A percentile compares a stretch with the other conserved stretches of the same genome.
These are phyloP conservation scores for Ophonus ardosiacus DNA, from an alignment of 2,888 invertebrate species.

Conservation along the genomic window DNA sequence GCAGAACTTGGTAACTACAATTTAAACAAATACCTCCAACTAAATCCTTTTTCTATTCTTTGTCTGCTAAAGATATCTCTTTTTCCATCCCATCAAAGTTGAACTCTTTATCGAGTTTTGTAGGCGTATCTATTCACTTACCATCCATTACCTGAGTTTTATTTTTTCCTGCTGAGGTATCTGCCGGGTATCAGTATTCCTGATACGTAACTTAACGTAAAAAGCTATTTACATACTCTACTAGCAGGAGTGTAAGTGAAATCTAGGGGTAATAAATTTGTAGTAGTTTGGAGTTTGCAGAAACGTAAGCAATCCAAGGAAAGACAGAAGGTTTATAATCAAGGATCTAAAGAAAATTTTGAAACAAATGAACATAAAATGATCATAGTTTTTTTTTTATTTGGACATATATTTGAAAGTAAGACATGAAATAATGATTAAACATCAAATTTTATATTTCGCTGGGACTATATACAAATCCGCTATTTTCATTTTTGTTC, in stretches of 20 bases:
- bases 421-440: too few relatives aligned
- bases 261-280: background rate
- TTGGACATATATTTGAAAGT: too few relatives aligned
- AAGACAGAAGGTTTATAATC: background rate
- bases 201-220: background rate
- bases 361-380: too few relatives aligned
- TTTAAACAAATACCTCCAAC: background rate
- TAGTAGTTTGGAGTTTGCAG: background rate
- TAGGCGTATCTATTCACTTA: background rate
- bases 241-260: background rate
- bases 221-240: background rate
- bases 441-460: too few relatives aligned
- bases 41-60: background rate
- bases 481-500: too few relatives aligned
- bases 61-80: background rate
- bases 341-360: background rate
- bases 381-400: too few relatives aligned
- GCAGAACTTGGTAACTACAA: constrained; percentile 81
- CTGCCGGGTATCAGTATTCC: background rate
- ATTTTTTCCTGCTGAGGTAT: background rate
- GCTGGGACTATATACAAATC: too few relatives aligned
- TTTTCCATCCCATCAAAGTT: background rate
- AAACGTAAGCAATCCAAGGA: background rate
- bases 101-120: background rate
- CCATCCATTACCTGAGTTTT: background rate